Evolutionary conservation across 2,888 invertebrate species (phyloP), one percentile per base, ranked within the genome.

Genomic region (Lasioglossum leucozonium): DNA sequence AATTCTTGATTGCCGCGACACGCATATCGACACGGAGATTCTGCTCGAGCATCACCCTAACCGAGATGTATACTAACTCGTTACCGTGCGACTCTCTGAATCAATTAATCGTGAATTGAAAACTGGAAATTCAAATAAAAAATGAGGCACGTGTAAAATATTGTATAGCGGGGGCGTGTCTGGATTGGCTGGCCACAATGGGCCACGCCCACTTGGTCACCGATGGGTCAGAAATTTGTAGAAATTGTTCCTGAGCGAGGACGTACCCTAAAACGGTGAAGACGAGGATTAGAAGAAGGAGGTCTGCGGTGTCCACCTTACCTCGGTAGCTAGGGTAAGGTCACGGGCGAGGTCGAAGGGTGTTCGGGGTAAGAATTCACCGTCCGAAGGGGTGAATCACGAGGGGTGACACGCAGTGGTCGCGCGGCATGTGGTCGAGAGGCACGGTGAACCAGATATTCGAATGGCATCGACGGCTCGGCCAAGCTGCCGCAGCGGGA

Each of bases 391-490:
- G 47, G 30, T 67, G 76, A 34, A 76, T 44, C 44, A 76, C 34
- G 72, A 78, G 30, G 84, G 84, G 84, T 74, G 84, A 74, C 51
- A 81, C 67, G 47, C 51, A 73, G 67, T 65, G 79, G 79, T 65
- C 78, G 72, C 78, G 42, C 72, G 85, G 81, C 85, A 86, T 67
- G 85, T 75, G 85, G 85, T 81, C 82, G 81, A 51, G 81, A 82
- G 77, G 78, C 87, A 87, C 80, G 85, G 79, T 85, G 88, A 88
- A 82, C 82, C 80, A 88, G 88, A 88, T 88, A 87, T 85, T 87
- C 88, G 88, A 88, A 87, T 87, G 80, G 87, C 85, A 87, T 87
- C 88, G 83, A 83, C 76, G 85, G 51, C 58, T 62, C 58, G 47
- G 47, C 42, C 74, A 30, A 47, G 62, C 58, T 44, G 26, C 62